Percentiles rank a stretch among this genome's conserved stretches.
These are phyloP conservation scores for Latrodectus elegans DNA, from an alignment of 2,888 invertebrate species.

Conservation along the genomic window DNA sequence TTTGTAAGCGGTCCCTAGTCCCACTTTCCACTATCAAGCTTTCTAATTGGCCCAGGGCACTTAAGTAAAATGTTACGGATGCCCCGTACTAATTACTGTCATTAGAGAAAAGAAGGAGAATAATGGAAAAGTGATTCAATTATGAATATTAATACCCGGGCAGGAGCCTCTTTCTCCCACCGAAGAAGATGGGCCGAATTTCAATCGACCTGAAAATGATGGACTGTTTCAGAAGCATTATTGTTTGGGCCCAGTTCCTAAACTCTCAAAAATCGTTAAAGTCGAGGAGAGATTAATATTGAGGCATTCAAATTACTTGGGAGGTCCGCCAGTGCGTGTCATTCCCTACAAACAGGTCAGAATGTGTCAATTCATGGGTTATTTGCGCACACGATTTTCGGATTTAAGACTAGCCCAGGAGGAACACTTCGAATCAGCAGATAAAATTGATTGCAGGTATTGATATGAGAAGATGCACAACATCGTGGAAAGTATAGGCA, in stretches of 20 bases:
- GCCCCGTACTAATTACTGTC: slow-evolving; percentile 66
- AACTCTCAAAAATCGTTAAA: not conserved
- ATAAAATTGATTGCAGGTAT: too few species aligned
- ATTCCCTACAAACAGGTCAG: too few species aligned
- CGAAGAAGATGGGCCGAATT: slow-evolving; percentile 21
- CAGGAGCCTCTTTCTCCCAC: slow-evolving; percentile 28
- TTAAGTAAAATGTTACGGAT: slow-evolving; percentile 66
- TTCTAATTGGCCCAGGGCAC: slow-evolving; percentile 60
- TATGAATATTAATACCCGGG: slow-evolving; percentile 65
- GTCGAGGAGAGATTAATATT: too few species aligned
- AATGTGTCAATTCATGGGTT: too few species aligned
- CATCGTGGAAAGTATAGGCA: too few species aligned
- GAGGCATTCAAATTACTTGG: too few species aligned
- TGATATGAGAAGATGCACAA: too few species aligned
- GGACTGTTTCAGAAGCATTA: slow-evolving; percentile 34
- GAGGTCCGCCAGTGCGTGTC: too few species aligned
- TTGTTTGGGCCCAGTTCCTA: slow-evolving; percentile 13
- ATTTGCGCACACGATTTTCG: too few species aligned
- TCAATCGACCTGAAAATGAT: slow-evolving; percentile 41
- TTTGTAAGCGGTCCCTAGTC: slow-evolving; percentile 33
- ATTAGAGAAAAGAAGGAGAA: slow-evolving; percentile 63
- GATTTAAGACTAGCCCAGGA: too few species aligned
- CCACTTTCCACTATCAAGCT: slow-evolving; percentile 24
- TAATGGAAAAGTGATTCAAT: slow-evolving; percentile 67
- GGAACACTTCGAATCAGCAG: too few species aligned